Base-by-base conservation (phyloP, 2,888 invertebrate species). In the Rhyacophila evoluta region DNA sequence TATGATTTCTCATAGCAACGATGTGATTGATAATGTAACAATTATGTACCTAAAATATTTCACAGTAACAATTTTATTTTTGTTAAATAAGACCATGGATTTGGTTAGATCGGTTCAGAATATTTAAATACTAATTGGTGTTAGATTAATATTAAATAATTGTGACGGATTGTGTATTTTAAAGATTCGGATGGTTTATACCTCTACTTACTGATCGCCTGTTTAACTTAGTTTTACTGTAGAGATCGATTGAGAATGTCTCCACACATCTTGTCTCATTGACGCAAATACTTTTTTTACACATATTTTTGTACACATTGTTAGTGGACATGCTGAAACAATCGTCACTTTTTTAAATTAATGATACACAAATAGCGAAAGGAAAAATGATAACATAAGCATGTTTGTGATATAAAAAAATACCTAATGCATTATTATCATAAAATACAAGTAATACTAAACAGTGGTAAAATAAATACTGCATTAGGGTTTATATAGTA, bases 401-500 rank as follows among this genome's bases (percentile, higher is more conserved):
- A 82, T 80, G 79, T 82, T 82, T 82, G 82, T 82, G 82, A 82
- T 82, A 82, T 80, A 68, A 79, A 75, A 41, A 79, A 75, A 77
- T 80, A 82, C 80, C 82, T 82, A 81, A 82, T 82, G 82, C 80
- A 77, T 79, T 79, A 76, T 78, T 70, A 70, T 78, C 39, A 72
- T 12, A 77, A 36, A 29, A 36, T 55, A 15, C 41, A 69, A 72
- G 38, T 38, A 74, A 77, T 73, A 38, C 15, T 72, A 72, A 75
- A 38, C 37, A 73, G 36, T 33, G 38, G 36, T 72, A 33, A 77
- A 77, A 80, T 77, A 78, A 82, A 79, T 78, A 78, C 70, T 80
- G 82, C 82, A 77, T 82, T 80, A 80, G 82, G 82, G 77, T 81
- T 81, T 81, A 80, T 80, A 82, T 80, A 80, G 80, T 79, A 82